Evolutionary conservation across 2,888 invertebrate genomes (phyloP).

Genomic region (Megastigmus dorsalis): DNA sequence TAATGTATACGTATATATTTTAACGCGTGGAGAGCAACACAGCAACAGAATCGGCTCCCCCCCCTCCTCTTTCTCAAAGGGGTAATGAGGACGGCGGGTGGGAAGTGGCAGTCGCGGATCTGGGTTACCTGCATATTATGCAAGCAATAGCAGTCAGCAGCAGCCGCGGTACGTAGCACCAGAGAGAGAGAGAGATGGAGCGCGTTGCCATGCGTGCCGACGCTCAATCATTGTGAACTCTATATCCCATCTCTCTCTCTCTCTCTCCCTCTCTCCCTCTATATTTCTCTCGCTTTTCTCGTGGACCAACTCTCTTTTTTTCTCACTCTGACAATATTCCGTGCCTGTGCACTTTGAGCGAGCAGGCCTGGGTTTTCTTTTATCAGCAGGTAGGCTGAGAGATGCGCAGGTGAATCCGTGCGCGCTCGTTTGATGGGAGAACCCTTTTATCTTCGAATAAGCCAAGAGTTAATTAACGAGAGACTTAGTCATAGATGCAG

Average conservation of each 20-base stretch:
- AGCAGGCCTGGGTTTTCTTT: no score
- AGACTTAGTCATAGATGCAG: no score
- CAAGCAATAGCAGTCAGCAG: constrained; percentile 64
- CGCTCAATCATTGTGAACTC: no score
- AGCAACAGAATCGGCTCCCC: no score
- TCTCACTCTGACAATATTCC: neutral
- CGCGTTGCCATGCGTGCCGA: constrained; percentile 8
- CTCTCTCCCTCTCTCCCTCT: neutral
- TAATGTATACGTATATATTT: no score
- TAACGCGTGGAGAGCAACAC: no score
- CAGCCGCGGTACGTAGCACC: constrained; percentile 41
- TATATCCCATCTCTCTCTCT: neutral
- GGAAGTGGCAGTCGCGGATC: constrained; percentile 63
- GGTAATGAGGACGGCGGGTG: constrained; percentile 67
- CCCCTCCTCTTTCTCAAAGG: constrained; percentile 59
- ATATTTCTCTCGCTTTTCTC: neutral
- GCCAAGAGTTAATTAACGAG: no score
- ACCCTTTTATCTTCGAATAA: no score
- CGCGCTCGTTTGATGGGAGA: no score
- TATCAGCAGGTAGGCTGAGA: no score
- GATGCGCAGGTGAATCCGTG: no score
- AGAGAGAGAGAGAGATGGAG: neutral
- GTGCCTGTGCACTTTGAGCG: no score
- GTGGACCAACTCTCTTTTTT: neutral
- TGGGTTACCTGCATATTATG: constrained; percentile 71